These are phyloP conservation scores for Rhynchophorus ferrugineus DNA, from an alignment of 1,140 invertebrate genomes.

Conservation along the genomic window DNA sequence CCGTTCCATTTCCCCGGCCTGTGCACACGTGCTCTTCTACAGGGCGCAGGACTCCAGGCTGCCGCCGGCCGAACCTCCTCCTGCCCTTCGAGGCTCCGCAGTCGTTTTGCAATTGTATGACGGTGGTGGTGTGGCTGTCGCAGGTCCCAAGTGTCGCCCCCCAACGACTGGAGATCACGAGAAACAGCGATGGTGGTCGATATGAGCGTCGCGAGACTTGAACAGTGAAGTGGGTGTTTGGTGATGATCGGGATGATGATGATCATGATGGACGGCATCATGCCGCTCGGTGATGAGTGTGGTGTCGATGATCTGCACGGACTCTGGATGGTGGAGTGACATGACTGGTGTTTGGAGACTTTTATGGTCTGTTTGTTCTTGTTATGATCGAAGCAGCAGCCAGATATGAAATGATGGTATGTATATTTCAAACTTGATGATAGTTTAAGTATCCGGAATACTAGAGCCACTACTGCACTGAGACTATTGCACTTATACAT, in stretches of 20 bases:
- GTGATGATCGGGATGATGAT: background rate
- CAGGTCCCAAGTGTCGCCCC: no score
- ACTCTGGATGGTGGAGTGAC: background rate
- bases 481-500: no score
- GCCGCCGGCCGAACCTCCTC: slow-evolving; percentile 8
- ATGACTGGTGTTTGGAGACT: background rate
- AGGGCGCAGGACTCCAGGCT: slow-evolving; percentile 18
- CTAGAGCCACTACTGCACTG: no score
- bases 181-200: no score
- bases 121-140: no score
- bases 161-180: no score
- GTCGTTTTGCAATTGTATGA: no score
- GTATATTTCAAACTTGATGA: background rate
- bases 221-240: no score
- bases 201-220: no score
- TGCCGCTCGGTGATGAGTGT: background rate
- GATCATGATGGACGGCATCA: background rate
- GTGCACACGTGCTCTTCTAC: slow-evolving; percentile 8
- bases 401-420: slow-evolving; percentile 15
- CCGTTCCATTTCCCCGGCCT: no score
- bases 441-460: no score
- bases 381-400: background rate
- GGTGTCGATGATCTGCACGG: background rate
- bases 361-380: background rate
- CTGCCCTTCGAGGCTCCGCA: no score